These are phyloP conservation scores for Eristalis tenax DNA, from an alignment of 2,888 invertebrate genomes.

Conservation along the genomic window DNA sequence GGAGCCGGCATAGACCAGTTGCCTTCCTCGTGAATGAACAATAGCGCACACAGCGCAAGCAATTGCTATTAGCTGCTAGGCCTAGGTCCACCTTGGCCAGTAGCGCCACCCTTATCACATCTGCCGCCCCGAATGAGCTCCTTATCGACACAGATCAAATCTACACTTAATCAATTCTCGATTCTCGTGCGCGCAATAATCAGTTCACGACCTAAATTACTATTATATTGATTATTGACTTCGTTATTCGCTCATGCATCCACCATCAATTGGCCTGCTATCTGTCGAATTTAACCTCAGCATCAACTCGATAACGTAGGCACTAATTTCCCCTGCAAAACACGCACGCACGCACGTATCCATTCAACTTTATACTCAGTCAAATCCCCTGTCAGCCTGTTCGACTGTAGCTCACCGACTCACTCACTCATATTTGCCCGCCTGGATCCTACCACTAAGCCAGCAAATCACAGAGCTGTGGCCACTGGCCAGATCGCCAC, in stretches of 20 bases:
- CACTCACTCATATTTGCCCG: neutral
- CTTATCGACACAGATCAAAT: no score
- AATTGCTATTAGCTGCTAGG: no score
- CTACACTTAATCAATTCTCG: no score
- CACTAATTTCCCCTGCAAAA: conserved; percentile 36
- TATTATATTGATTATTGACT: neutral
- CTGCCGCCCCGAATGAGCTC: no score
- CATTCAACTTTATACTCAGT: neutral
- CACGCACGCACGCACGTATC: neutral
- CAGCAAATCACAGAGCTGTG: conserved; percentile 48
- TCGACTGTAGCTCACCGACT: neutral
- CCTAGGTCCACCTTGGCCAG: no score
- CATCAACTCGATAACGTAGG: conserved; percentile 26
- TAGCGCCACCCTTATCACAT: no score
- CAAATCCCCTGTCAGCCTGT: conserved; percentile 2
- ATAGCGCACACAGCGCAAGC: no score
- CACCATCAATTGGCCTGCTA: conserved; percentile 5
- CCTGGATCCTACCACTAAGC: neutral
- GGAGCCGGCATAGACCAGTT: no score
- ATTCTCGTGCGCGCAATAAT: no score
- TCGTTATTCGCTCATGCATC: neutral
- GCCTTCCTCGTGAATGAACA: no score
- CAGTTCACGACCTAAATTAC: neutral
- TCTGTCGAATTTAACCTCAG: conserved; percentile 25
- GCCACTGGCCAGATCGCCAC: neutral